Base-by-base conservation (phyloP, 1,140 invertebrate species). In the Drosophila albomicans region DNA sequence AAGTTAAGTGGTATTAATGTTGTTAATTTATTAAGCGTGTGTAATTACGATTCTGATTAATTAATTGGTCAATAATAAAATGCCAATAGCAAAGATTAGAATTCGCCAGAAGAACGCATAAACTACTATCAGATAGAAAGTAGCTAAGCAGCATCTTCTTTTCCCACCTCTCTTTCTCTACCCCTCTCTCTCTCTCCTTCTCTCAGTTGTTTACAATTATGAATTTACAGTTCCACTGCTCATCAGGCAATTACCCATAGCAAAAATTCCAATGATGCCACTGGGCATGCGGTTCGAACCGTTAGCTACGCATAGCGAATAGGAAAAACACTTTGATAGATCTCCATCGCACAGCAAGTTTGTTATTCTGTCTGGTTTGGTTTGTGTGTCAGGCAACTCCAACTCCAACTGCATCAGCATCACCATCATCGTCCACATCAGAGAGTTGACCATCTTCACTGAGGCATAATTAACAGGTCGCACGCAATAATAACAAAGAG, bases 381-480 rank as follows among this genome's bases (percentile, higher is more conserved):
- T 81, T 81, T 81, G 48, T 73, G 79, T 78, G 79, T 70, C 72
- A 73, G 58, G 0, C 51, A 52, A 10, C 51, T 32, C 46, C 63
- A 4, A 41, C 15, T 25, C 20, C 48, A 73, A 80, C 49, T 74
- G 65, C 57, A 79, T 62, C 57, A 15, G 4, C 54, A 32, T 25
- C 46, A 15, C 2, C 54, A 32, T 25, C 46, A 49, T 7, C 10
- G 5, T 32, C 1, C 5, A 32, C 30, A 32, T 32, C 10, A 16
- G 20, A 16, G 8, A 51, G 46, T 68, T 75, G 85, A 68, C 85
- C 74, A 86, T 64, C 73, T 84, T 68, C 79, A 85, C 52, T 79
- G 74, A 74, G 79, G 62, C 84, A 78, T 89, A 81, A 88, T 89
- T 88, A 88, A 84, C 43, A 78, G 84, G 70, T 88, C 85, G 73